A percentile compares a stretch with the other conserved stretches of the same genome.
phyloP scores from a whole-genome alignment of 2,888 invertebrate species.

The Stomorhina lunata region DNA sequence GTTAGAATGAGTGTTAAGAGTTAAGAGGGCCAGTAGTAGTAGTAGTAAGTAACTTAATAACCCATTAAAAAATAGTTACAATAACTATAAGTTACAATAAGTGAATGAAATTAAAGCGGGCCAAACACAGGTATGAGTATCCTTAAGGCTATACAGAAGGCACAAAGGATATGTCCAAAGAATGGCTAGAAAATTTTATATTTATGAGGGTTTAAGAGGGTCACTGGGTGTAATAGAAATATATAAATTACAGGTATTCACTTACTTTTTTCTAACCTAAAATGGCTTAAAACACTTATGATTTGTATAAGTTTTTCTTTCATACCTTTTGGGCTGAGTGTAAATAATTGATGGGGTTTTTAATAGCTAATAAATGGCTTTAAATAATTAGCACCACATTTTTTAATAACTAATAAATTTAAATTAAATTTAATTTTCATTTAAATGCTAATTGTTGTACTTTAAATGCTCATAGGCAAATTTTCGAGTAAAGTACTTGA shows the following conservation, averaged over 20 bases:
- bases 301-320: too few relatives aligned
- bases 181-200: slow-evolving; percentile 34
- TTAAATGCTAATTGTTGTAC: slow-evolving; percentile 19
- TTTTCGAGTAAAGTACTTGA: neutral
- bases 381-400: neutral
- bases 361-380: neutral
- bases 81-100: slow-evolving; percentile 30
- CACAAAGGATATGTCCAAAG: neutral
- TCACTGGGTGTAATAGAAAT: slow-evolving; percentile 31
- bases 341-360: neutral
- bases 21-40: slow-evolving; percentile 13
- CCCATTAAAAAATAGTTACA: slow-evolving; percentile 62
- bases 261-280: neutral
- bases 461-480: slow-evolving; percentile 29
- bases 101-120: neutral
- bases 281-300: slow-evolving; percentile 1
- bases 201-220: slow-evolving; percentile 56
- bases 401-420: neutral
- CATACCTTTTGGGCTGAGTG: too few relatives aligned
- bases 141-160: neutral
- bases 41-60: slow-evolving; percentile 63
- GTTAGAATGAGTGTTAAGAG: neutral
- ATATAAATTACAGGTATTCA: slow-evolving; percentile 5
- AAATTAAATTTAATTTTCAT: slow-evolving; percentile 31
- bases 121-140: neutral